Evolutionary conservation across 2,113 vertebrate genomes (phyloP), one percentile per base, ranked within the genome.

Genomic region (Micronycteris hirsuta): DNA sequence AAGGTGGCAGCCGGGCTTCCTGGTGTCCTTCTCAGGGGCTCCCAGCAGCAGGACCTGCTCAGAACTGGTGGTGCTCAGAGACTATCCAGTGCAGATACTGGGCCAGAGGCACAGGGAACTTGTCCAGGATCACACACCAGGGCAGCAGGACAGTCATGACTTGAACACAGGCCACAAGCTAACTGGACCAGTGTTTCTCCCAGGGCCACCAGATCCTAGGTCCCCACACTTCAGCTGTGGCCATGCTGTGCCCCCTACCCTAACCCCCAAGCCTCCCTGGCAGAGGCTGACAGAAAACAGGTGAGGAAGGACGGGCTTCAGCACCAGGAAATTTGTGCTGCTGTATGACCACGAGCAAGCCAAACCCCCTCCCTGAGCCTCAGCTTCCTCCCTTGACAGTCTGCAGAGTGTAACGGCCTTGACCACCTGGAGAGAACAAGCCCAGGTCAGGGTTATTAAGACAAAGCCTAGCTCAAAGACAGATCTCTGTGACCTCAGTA

Each of bases 231-330:
- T 31, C 49, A 17, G 22, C 56, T 1, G 2, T 5, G 9, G 58
- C 26, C 67, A 24, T 0, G 7, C 20, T 2, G 5, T 31, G 2
- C 2, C 9, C 2, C 31, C n/a, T n/a, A 43, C 43, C n/a, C 63
- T n/a, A n/a, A 15, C 2, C 22, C n/a, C 63, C 67, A 68, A 36
- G 28, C 41, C 76, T 26, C 41, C 4, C 24, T 28, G 43, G 63
- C 63, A 63, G 24, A 85, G 33, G 28, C 31, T 4, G 0, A n/a
- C 8, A 20, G 54, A 41, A 15, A 15, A 4, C 12, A 13, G 82
- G 24, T 8, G 9, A 28, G 1, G 24, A 58, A 61, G n/a, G 24
- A 13, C 1, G 13, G 47, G 38, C 45, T 33, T 14, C 17, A 58
- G 33, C 7, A 4, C 26, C 11, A 38, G 43, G 68, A 41, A 16